Base-by-base conservation (phyloP, 2,113 vertebrate genomes). In the Monarcha castaneiventris region DNA sequence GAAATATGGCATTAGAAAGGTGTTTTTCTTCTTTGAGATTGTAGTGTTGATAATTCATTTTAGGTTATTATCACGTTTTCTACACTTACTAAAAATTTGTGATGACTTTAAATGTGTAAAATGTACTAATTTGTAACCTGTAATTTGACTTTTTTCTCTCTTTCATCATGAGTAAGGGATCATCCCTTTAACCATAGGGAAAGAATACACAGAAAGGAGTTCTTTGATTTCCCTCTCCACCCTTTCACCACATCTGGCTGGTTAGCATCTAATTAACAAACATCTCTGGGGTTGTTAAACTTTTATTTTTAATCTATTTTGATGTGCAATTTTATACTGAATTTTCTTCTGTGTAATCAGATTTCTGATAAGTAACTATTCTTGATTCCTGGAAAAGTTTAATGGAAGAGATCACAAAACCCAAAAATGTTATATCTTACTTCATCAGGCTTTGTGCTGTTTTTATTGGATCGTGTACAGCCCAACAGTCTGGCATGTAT, bases 1-100 rank as follows among this genome's bases (percentile, higher is more conserved):
- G 18, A 96, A 97, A 89, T 74, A 87, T 10, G 13, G 35, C 76
- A 92, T 79, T 97, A 92, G 84, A 95, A 94, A 87, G 58, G 71
- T 94, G 56, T 27, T 96, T 92, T 81, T 81, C 84, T 93, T 95
- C 94, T 89, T 61, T 78, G 69, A 94, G 51, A 59, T 72, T 82
- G 25, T 59, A 72, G 17, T 3, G 2, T 76, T 81, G 82, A 89
- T 81, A 73, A 91, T 37, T 75, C 33, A 33, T 67, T 90, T 67
- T 69, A 75, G 26, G 17, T 91, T 64, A n/a, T 64, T 78, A 37
- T 43, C 4, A 23, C 11, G 9, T 87, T 96, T 95, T 92, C 58
- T 95, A 77, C 72, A 93, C 79, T 87, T 92, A 77, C 37, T 92
- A 77, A 95, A 89, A 90, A 76, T 68, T 4, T 23, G 29, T 25